Evolutionary conservation across 2,888 invertebrate species (phyloP).

Genomic region (Meiosimyza platycephala): DNA sequence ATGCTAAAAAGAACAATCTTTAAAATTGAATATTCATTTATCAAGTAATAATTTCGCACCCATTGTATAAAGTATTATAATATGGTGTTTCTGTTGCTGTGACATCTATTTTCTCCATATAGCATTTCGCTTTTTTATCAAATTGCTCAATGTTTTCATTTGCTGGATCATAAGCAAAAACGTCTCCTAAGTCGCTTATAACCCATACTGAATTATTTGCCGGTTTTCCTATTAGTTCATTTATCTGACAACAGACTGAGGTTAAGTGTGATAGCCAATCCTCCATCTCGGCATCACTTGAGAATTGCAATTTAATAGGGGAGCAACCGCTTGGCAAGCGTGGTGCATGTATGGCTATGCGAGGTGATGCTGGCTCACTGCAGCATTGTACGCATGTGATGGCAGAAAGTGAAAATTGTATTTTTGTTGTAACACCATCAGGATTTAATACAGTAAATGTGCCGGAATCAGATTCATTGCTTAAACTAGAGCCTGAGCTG

Average conservation of each 20-base stretch:
- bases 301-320: constrained; percentile 81
- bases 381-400: constrained; percentile 81
- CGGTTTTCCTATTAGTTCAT: constrained; percentile 77
- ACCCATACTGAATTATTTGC: constrained; percentile 82
- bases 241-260: constrained; percentile 80
- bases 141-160: constrained; percentile 71
- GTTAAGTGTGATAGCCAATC: constrained; percentile 89
- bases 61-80: constrained; percentile 77
- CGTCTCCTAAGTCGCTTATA: constrained; percentile 81
- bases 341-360: constrained; percentile 80
- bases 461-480: constrained; percentile 76
- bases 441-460: constrained; percentile 81
- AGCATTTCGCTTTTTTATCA: constrained; percentile 69
- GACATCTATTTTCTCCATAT: constrained; percentile 76
- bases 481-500: constrained; percentile 50
- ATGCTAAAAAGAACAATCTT: constrained; percentile 66
- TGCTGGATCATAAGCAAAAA: constrained; percentile 83
- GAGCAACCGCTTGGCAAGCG: constrained; percentile 68
- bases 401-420: constrained; percentile 80
- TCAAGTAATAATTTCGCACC: constrained; percentile 56
- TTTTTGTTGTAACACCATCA: constrained; percentile 81
- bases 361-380: constrained; percentile 83
- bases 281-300: constrained; percentile 86
- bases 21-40: not conserved
- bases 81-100: constrained; percentile 75